Base-by-base conservation (phyloP, 2,888 invertebrate genomes). In the Drosophila koepferae region DNA sequence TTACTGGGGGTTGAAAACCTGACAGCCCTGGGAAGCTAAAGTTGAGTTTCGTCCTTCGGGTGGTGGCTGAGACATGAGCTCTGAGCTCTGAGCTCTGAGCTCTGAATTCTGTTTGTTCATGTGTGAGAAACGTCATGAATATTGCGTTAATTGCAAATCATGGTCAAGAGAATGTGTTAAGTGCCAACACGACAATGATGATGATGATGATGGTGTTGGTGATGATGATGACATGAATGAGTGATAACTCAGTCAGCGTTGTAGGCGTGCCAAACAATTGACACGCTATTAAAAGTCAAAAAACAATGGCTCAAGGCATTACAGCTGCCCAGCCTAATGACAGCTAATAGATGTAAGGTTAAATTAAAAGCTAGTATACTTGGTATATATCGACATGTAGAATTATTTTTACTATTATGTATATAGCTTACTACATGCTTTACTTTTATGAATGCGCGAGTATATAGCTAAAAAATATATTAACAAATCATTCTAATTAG, bases 41-140 rank as follows among this genome's bases (percentile, higher is more conserved):
- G 46, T 46, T 46, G 23, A 49, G 55, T 67, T 64, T 48, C 20
- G 3, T 31, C 46, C 69, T 62, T 60, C 56, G 36, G 46, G 77
- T 72, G 72, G 77, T 78, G 79, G 72, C 76, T 75, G 55, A 55
- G 55, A 23, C 55, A 5, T 28, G 40, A 53, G 53, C 9, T 16
- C 4, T 23, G 53, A 54, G 28, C 16, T 16, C 4, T 23, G 53
- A 54, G 28, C 16, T n/a, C 28, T 10, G 54, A 55, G 28, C 6
- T 40, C 28, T 55, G 40, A 41, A 71, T 48, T 38, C 74, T 65
- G 69, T 61, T 68, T 78, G 87, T 48, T 93, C 93, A 91, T 92
- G 92, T 93, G 92, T 92, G 91, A 92, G 92, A 92, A 92, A 86
- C 85, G 87, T 91, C 90, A 90, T 91, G 92, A 92, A 91, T 91